These are phyloP conservation scores for Ctenopoma kingsleyae DNA, from an alignment of 2,797 vertebrate species.

Conservation along the genomic window DNA sequence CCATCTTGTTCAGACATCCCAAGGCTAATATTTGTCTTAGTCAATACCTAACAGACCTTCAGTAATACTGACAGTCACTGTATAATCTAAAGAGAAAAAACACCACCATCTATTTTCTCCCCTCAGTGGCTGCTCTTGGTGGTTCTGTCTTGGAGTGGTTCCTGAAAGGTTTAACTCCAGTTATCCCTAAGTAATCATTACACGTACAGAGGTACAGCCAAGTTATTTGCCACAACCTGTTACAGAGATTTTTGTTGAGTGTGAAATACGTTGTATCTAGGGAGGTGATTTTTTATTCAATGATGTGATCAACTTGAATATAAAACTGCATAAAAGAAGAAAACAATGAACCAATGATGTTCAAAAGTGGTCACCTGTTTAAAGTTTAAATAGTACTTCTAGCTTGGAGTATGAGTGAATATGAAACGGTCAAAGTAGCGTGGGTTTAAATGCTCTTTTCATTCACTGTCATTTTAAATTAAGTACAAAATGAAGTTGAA, in stretches of 20 bases:
- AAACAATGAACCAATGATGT: neutral
- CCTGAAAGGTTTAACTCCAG: constrained; percentile 1
- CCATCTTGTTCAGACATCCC: neutral
- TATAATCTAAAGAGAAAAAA: constrained; percentile 1
- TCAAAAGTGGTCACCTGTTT: neutral
- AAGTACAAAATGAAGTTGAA: neutral
- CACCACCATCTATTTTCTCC: neutral
- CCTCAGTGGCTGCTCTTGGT: no score
- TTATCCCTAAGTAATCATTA: constrained; percentile 6
- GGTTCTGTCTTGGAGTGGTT: neutral
- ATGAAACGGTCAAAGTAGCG: neutral
- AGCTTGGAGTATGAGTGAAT: no score
- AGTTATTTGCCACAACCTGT: neutral
- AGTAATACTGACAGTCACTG: neutral
- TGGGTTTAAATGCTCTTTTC: neutral
- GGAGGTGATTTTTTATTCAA: no score
- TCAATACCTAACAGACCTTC: neutral
- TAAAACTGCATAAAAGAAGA: neutral
- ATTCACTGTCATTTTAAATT: neutral
- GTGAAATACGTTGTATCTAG: no score
- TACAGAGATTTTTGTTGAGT: no score
- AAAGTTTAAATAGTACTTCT: neutral
- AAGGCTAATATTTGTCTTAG: neutral
- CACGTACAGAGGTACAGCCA: neutral
- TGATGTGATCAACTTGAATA: neutral